Evolutionary conservation across 1,140 invertebrate species (phyloP), one percentile per base, ranked within the genome.

Genomic region (Acromyrmex charruanus): DNA sequence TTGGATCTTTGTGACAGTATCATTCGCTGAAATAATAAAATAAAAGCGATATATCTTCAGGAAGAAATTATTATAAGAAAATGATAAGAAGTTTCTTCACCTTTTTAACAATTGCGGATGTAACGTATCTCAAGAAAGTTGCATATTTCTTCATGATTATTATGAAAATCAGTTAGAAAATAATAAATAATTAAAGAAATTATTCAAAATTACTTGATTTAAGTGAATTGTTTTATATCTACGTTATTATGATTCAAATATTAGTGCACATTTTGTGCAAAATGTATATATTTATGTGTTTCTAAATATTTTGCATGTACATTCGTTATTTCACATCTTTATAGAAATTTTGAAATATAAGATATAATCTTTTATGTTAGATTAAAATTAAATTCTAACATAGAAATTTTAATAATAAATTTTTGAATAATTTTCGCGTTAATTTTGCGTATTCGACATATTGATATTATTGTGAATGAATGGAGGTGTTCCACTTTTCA

Each of bases 381-480:
- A 58, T 58, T 58, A 10, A 58, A 58, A 21, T 58, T n/a, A 58
- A 7, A 58, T 58, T 58, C 5, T 9, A 58, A 58, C 6, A n/a
- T 58, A 58, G 9, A 58, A 58, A 58, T 58, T 58, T 58, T 21
- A n/a, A 21, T 21, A 21, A 58, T n/a, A 39, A 58, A 10, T 21
- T 59, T 21, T 59, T 25, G 0, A 25, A 59, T 1, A 7, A 59
- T 7, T 58, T 58, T 58, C 2, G 55, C 0, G 28, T 69, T 1
- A 3, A 44, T 74, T 74, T 35, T 1, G 18, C 51, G 35, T 2
- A 18, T 14, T 2, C 25, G 25, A 74, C 0, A 12, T 44, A 51
- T 84, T 74, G 35, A 21, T 74, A 74, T 84, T 25, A 51, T 61
- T 4, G 55, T 18, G 14, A 59, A 74, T 82, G 21, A 21, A 72